These are phyloP conservation scores for Remorina albescens DNA, from an alignment of 2,797 vertebrate species.

Conservation along the genomic window DNA sequence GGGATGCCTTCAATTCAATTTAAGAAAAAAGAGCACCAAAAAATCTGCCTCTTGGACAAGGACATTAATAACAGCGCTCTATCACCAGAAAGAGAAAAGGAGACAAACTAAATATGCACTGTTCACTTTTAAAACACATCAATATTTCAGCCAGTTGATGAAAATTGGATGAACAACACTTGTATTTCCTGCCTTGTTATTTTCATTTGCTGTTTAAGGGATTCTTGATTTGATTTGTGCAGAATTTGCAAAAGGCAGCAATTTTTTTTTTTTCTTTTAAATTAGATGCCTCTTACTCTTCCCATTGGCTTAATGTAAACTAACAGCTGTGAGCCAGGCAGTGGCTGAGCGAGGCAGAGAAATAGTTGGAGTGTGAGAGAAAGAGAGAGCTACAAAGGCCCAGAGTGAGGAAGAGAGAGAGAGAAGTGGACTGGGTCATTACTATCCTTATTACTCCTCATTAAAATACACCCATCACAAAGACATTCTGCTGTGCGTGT, in stretches of 20 bases:
- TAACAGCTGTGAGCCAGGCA: conserved; percentile 60
- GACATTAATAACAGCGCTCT: conserved; percentile 81
- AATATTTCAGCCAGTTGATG: conserved; percentile 81
- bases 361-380: conserved; percentile 27
- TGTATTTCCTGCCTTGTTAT: conserved; percentile 71
- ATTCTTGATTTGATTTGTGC: conserved; percentile 64
- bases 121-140: conserved; percentile 81
- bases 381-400: conserved; percentile 41
- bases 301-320: conserved; percentile 58
- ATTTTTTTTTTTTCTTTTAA: conserved; percentile 51
- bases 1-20: conserved; percentile 85
- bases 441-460: conserved; percentile 87
- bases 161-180: conserved; percentile 81
- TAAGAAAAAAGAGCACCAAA: conserved; percentile 69
- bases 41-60: conserved; percentile 77
- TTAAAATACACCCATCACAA: conserved; percentile 86
- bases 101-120: conserved; percentile 76
- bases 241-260: conserved; percentile 59
- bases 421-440: conserved; percentile 82
- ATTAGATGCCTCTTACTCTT: conserved; percentile 54
- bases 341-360: conserved; percentile 42
- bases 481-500: conserved; percentile 61
- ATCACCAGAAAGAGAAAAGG: conserved; percentile 65
- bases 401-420: conserved; percentile 45
- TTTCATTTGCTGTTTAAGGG: conserved; percentile 73